Percentiles rank a stretch among this genome's conserved stretches.
These are phyloP conservation scores for Lutra lutra DNA, from an alignment of 2,797 vertebrate species.

Conservation along the genomic window DNA sequence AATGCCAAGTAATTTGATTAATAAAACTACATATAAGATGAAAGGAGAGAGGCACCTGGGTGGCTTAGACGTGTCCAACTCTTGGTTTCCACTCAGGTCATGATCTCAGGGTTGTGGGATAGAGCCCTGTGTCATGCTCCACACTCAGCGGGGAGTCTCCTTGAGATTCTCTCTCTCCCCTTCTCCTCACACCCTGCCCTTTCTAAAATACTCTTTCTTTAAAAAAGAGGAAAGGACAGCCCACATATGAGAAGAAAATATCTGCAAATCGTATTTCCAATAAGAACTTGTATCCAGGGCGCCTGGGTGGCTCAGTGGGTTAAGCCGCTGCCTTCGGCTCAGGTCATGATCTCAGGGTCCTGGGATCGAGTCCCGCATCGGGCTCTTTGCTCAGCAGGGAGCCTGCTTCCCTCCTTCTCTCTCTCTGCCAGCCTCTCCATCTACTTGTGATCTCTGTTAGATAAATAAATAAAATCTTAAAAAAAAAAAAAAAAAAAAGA, in stretches of 20 bases:
- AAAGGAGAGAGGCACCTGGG: neutral
- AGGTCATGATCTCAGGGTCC: too few species aligned
- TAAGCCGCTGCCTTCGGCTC: too few species aligned
- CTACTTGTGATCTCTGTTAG: too few species aligned
- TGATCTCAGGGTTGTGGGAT: neutral
- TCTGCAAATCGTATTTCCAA: neutral
- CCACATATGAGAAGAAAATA: slow-evolving; percentile 15
- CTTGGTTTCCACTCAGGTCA: neutral
- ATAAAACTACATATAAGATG: neutral
- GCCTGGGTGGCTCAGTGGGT: too few species aligned
- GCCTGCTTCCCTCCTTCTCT: too few species aligned
- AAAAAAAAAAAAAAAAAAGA: neutral
- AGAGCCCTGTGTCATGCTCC: neutral
- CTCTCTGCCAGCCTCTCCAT: too few species aligned
- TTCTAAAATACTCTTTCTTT: neutral
- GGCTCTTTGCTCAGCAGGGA: too few species aligned
- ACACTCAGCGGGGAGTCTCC: neutral
- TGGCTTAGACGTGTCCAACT: neutral
- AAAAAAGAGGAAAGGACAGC: neutral
- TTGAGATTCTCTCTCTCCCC: neutral
- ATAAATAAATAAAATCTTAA: too few species aligned
- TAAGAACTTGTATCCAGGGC: slow-evolving; percentile 6
- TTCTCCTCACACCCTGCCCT: neutral
- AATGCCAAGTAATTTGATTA: slow-evolving; percentile 36
- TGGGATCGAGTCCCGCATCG: too few species aligned